phyloP scores from a whole-genome alignment of 1,140 invertebrate genomes.

The Leucophenga varia region DNA sequence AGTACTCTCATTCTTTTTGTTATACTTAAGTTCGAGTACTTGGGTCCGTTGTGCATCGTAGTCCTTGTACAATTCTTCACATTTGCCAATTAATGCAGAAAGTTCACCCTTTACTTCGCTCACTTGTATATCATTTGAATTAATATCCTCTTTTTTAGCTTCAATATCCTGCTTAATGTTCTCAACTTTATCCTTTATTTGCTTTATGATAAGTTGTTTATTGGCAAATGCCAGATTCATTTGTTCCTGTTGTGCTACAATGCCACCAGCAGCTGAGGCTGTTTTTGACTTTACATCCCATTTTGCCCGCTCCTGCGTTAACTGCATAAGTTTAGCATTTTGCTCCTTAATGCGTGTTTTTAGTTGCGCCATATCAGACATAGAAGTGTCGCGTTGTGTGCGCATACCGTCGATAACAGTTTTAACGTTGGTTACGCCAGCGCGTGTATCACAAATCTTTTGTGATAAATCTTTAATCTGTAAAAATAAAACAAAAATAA shows the following conservation, averaged over 20 bases:
- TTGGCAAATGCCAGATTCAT: conserved; percentile 51
- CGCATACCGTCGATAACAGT: conserved; percentile 96
- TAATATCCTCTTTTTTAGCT: conserved; percentile 76
- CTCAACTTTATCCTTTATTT: conserved; percentile 76
- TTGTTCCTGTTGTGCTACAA: conserved; percentile 41
- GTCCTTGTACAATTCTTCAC: conserved; percentile 62
- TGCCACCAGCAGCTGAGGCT: conserved; percentile 12
- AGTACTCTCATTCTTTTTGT: conserved; percentile 52
- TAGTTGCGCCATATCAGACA: conserved; percentile 84
- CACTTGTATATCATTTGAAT: conserved; percentile 78
- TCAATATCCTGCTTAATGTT: conserved; percentile 69
- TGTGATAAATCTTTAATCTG: conserved; percentile 77
- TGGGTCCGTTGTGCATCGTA: conserved; percentile 63
- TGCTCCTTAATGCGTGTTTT: conserved; percentile 84
- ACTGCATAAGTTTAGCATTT: conserved; percentile 73
- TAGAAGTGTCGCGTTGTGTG: conserved; percentile 82
- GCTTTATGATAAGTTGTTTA: conserved; percentile 72
- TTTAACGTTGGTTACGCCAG: conserved; percentile 89
- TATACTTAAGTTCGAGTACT: conserved; percentile 61
- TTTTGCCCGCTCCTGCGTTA: conserved; percentile 82
- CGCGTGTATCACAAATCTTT: conserved; percentile 85
- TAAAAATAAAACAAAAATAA: background rate
- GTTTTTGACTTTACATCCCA: conserved; percentile 70
- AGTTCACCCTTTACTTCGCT: conserved; percentile 66
- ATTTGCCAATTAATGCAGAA: conserved; percentile 59